Evolutionary conservation across 2,113 vertebrate species (phyloP).

Genomic region (Amphilophus citrinellus): DNA sequence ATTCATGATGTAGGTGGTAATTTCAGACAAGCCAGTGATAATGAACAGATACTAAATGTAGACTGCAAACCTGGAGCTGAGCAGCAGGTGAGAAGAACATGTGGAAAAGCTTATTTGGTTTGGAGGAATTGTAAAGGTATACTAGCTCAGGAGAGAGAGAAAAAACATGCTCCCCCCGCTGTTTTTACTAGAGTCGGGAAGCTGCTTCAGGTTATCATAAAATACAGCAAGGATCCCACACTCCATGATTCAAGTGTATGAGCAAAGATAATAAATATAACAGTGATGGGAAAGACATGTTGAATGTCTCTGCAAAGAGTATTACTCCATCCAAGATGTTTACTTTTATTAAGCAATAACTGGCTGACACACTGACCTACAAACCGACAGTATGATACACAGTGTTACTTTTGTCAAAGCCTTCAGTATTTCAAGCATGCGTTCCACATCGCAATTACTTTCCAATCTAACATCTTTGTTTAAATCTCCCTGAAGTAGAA

Average conservation of each 20-base stretch:
- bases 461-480: not conserved
- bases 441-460: constrained; percentile 21
- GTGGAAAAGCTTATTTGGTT: constrained; percentile 72
- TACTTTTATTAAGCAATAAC: not conserved
- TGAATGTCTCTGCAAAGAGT: not conserved
- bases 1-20: constrained; percentile 7
- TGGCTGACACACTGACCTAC: not conserved
- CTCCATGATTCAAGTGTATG: constrained; percentile 7
- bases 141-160: constrained; percentile 40
- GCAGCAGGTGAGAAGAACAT: constrained; percentile 69
- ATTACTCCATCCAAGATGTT: not conserved
- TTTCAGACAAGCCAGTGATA: constrained; percentile 2
- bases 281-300: not conserved
- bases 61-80: not conserved
- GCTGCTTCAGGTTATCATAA: constrained; percentile 75
- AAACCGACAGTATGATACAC: not conserved
- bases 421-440: not conserved
- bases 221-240: constrained; percentile 47
- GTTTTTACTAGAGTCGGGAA: constrained; percentile 71
- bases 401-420: constrained; percentile 3
- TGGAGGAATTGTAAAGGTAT: constrained; percentile 48
- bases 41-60: constrained; percentile 8
- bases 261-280: constrained; percentile 13
- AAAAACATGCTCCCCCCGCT: constrained; percentile 67
- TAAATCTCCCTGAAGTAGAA: not conserved